These are phyloP conservation scores for Pocillopora verrucosa DNA, from an alignment of 64 coral and sea anemone genomes.

Conservation along the genomic window DNA sequence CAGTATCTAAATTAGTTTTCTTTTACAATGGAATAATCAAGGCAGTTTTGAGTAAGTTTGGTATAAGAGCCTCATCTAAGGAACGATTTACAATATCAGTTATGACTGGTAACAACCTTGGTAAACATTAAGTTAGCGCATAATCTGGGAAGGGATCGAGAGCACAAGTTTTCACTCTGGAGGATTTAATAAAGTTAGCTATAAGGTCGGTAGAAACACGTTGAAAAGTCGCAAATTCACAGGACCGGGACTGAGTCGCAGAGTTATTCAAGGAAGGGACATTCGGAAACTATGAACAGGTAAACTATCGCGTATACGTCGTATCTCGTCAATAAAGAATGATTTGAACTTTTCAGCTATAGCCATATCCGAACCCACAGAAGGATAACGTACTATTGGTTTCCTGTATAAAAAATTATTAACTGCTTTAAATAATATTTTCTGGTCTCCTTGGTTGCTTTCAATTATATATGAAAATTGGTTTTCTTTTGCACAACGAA, in stretches of 20 bases:
- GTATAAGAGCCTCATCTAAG: no score
- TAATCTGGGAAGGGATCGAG: not conserved
- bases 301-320: not conserved
- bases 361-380: not conserved
- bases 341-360: not conserved
- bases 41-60: no score
- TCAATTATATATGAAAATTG: slow-evolving; percentile 23
- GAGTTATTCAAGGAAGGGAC: no score
- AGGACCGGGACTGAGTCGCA: no score
- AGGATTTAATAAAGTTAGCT: not conserved
- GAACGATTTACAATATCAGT: no score
- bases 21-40: no score
- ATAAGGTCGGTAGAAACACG: no score
- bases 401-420: not conserved
- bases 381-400: not conserved
- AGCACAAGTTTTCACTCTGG: not conserved
- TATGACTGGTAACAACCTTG: no score
- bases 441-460: slow-evolving; percentile 3
- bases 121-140: no score
- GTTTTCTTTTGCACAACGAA: slow-evolving; percentile 4
- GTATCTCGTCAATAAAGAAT: not conserved
- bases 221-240: no score
- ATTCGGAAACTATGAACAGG: not conserved
- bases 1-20: not conserved
- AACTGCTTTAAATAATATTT: slow-evolving; percentile 2